Conservation (phyloP, 2,888 invertebrate species). For the Troides aeacus region DNA sequence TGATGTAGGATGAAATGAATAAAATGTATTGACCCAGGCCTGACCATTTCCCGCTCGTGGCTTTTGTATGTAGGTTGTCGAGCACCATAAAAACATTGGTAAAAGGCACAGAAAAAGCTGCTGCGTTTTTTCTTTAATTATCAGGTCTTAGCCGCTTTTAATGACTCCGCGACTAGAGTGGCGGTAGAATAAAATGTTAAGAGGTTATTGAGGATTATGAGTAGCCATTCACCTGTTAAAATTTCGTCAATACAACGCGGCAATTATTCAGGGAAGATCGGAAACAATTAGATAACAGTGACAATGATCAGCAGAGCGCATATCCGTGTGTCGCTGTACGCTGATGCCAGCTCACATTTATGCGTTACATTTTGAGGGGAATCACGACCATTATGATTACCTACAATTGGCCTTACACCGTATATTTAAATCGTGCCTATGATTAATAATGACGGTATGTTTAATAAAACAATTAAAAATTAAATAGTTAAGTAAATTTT, state of each 20-base stretch:
- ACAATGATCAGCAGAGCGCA: conserved; percentile 76
- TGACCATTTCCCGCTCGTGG: no score
- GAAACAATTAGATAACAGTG: conserved; percentile 77
- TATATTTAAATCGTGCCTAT: background rate
- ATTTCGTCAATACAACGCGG: conserved; percentile 69
- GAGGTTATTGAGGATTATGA: conserved; percentile 43
- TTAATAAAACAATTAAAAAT: no score
- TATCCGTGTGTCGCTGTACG: conserved; percentile 66
- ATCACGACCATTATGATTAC: conserved; percentile 2
- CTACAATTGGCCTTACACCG: background rate
- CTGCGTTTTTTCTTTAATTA: no score
- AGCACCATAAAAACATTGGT: no score
- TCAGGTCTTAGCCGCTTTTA: no score
- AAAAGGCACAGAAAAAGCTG: no score
- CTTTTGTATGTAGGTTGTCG: no score
- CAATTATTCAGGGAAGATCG: conserved; percentile 74
- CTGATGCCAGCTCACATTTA: conserved; percentile 56
- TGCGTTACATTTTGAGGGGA: conserved; percentile 40
- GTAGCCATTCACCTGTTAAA: conserved; percentile 66
- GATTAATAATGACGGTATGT: no score
- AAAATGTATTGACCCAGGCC: no score
- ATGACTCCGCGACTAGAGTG: no score
- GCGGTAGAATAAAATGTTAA: background rate
- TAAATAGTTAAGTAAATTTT: no score
- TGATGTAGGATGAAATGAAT: no score